Evolutionary conservation across 92 coral and sea anemone species (phyloP), one percentile per base, ranked within the genome.

Genomic region (Anthopleura xanthogrammica): DNA sequence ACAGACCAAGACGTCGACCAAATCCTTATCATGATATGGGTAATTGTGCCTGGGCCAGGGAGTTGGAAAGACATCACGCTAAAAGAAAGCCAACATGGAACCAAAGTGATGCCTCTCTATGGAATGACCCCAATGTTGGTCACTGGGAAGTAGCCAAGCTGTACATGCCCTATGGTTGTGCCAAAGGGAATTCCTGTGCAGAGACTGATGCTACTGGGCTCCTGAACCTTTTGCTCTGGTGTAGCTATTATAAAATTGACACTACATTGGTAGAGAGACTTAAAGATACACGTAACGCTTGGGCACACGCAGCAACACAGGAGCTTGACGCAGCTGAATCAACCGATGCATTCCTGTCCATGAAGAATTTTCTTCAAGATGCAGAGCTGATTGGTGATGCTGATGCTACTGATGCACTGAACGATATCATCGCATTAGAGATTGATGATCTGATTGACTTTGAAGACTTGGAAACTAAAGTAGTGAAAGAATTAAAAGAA

Each of bases 81-180:
- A 84, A 72, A 12, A 36, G 39, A 17, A 86, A 82, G 24, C 95
- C 94, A 77, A 87, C 80, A 75, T 94, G 98, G 98, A 77, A 82
- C 41, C 89, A 92, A 77, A 94, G 98, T 77, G 92, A 92, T 70
- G 82, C 86, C 41, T 75, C 77, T 19, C 89, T 83, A 48, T 94
- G 98, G 98, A 81, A 72, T 5, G 92, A 93, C 78, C 96, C 94
- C 17, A 65, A 11, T 81, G 60, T 41, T 80, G 98, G 98, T 39
- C 83, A 81, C 19, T 94, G 96, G 98, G 96, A 94, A 76, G 82
- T 92, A 22, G 96, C 98, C 17, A 94, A 94, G 84, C 64, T 94
- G 52, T 94, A 83, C 57, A 94, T 94, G 98, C 89, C 95, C 9
- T 39, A 81, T 90, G 41, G 96, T 88, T 46, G 85, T 71, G 36